Evolutionary conservation across 2,888 invertebrate genomes (phyloP), one percentile per base, ranked within the genome.

Genomic region (Crepidodera aurea): DNA sequence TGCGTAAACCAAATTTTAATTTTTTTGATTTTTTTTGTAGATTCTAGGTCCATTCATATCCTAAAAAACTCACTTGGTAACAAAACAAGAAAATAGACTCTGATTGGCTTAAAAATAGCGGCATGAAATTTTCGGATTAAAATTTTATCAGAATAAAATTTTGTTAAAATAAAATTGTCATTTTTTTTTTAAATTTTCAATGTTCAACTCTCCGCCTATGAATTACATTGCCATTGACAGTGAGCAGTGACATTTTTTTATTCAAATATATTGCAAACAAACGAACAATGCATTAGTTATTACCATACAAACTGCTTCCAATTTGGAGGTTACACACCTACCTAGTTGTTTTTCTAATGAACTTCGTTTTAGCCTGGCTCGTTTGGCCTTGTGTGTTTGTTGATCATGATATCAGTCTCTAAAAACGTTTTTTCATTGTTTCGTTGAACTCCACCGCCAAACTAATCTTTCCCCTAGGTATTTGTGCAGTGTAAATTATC

Each of bases 331-430:
- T 57, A 57, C 57, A 44, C 57, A 57, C 13, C 55, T 56, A 62
- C 59, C 44, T 59, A 59, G 55, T 63, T 63, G 60, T 64, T 64
- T 64, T 64, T 64, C 57, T 64, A 60, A 64, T 53, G 60, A 60
- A 53, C 39, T 56, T 51, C 27, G 15, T 48, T 48, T 48, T n/a
- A 15, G 48, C 18, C 5, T 16, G 40, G 40, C 27, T 40, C 50
- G 59, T 40, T 40, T 50, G 54, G 40, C 59, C 55, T 59, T 59
- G 59, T 51, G 37, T 44, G 55, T 54, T 51, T 10, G 40, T 40
- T 40, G 40, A 40, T 40, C 40, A 7, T 40, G 40, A 40, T n/a
- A n/a, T 40, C 7, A 7, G 18, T 16, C 10, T 46, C 44, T 51
- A 32, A 51, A 40, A 48, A 39, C 40, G 27, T 37, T 19, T 58